These are phyloP conservation scores for Isurus oxyrinchus DNA, from an alignment of 2,113 vertebrate genomes.

Conservation along the genomic window DNA sequence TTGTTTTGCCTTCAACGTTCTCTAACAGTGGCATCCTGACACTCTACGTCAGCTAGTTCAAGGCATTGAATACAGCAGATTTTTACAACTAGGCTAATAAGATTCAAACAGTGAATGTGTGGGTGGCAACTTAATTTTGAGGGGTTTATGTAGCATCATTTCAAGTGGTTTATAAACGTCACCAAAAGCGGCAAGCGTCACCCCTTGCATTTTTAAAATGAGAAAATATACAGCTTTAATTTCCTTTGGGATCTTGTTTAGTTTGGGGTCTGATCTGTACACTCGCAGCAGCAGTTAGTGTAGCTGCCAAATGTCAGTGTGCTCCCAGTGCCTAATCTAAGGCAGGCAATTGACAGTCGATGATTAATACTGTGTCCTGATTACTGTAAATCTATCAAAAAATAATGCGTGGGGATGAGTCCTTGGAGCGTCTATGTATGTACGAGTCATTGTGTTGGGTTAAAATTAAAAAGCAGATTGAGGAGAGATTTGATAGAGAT, in stretches of 20 bases:
- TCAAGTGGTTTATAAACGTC: not conserved
- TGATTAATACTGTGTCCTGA: not conserved
- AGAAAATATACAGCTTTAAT: not conserved
- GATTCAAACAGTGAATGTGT: not conserved
- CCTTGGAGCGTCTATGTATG: not conserved
- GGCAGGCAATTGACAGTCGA: not conserved
- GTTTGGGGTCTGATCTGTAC: not conserved
- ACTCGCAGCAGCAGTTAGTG: not conserved
- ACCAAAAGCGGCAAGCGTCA: not conserved
- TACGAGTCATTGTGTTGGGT: not conserved
- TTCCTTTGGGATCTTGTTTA: not conserved
- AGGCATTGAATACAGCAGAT: not conserved
- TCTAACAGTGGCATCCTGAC: not conserved
- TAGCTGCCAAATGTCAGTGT: not conserved
- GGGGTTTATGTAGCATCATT: not conserved
- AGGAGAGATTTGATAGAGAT: too few relatives aligned
- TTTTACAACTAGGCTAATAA: not conserved
- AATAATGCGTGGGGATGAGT: not conserved
- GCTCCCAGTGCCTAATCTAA: not conserved
- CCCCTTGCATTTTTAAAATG: not conserved
- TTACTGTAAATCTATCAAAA: not conserved
- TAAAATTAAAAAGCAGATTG: too few relatives aligned
- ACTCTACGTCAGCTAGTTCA: not conserved
- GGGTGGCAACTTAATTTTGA: not conserved
- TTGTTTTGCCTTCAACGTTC: not conserved